phyloP scores from a whole-genome alignment of 92 coral and sea anemone species.

The Porites cylindrica region DNA sequence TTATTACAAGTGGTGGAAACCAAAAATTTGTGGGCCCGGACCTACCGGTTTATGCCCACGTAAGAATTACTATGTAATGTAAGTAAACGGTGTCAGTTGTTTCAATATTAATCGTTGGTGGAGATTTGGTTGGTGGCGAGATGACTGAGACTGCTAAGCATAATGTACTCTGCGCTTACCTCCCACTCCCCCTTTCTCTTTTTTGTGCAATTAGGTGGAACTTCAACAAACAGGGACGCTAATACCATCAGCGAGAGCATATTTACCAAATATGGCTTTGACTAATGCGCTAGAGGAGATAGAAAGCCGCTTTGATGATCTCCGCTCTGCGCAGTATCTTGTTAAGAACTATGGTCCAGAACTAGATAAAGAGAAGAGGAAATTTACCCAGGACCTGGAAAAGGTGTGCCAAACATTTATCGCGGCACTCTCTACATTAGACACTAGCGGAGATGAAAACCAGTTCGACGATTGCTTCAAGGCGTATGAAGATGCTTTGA shows the following conservation, averaged over 20 bases:
- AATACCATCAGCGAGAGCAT: constrained; percentile 2
- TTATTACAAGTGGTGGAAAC: too few species aligned
- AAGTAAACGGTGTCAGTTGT: too few species aligned
- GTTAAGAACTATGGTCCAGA: neutral
- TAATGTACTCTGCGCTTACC: too few species aligned
- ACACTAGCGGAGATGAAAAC: neutral
- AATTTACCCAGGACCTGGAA: neutral
- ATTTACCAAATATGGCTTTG: constrained; percentile 1
- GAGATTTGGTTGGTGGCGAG: too few species aligned
- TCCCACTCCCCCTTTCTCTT: neutral
- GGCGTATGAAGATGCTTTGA: constrained; percentile 1
- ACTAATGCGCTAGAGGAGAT: neutral
- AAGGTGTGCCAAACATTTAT: neutral
- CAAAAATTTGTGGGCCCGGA: too few species aligned
- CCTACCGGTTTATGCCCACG: too few species aligned
- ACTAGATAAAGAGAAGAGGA: too few species aligned
- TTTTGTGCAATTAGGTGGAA: neutral
- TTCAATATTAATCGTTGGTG: too few species aligned
- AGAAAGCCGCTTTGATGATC: constrained; percentile 10
- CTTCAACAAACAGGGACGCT: neutral
- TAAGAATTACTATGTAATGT: too few species aligned
- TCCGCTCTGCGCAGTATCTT: neutral
- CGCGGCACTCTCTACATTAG: neutral
- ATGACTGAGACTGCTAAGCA: too few species aligned
- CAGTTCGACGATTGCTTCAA: constrained; percentile 14